Evolutionary conservation across 2,888 invertebrate species (phyloP).

Genomic region (Ophion obscuratus): DNA sequence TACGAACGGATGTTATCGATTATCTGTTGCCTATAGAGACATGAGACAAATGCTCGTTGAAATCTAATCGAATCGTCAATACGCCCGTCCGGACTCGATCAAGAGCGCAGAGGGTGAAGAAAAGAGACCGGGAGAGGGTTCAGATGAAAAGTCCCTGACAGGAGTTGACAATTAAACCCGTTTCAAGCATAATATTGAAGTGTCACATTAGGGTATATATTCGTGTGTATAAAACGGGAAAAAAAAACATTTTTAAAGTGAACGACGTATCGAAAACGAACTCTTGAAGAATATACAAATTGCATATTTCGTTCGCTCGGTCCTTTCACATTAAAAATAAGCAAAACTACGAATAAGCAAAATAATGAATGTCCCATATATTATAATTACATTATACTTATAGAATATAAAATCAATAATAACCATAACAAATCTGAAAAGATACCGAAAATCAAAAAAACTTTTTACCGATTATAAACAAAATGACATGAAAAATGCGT

Average conservation of each 20-base stretch:
- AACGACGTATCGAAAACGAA: background rate
- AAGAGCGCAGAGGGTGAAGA: background rate
- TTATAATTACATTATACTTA: background rate
- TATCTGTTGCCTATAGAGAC: constrained; percentile 73
- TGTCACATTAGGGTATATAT: constrained; percentile 27
- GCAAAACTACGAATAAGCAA: background rate
- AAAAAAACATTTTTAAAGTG: constrained; percentile 19
- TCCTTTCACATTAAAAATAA: background rate
- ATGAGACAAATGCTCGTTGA: constrained; percentile 65
- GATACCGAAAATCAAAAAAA: too few relatives aligned
- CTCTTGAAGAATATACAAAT: too few relatives aligned
- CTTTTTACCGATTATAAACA: background rate
- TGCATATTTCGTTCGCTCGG: background rate
- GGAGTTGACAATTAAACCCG: constrained; percentile 39
- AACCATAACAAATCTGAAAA: too few relatives aligned
- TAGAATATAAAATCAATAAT: too few relatives aligned
- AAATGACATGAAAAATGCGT: background rate
- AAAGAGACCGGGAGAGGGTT: background rate
- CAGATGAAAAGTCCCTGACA: constrained; percentile 15
- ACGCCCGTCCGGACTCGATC: constrained; percentile 17
- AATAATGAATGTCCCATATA: background rate
- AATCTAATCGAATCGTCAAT: constrained; percentile 39
- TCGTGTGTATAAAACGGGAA: constrained; percentile 4
- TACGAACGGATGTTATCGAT: constrained; percentile 74
- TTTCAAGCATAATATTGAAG: constrained; percentile 14